phyloP scores from a whole-genome alignment of 2,888 invertebrate species.

The Trimorus sp. region DNA sequence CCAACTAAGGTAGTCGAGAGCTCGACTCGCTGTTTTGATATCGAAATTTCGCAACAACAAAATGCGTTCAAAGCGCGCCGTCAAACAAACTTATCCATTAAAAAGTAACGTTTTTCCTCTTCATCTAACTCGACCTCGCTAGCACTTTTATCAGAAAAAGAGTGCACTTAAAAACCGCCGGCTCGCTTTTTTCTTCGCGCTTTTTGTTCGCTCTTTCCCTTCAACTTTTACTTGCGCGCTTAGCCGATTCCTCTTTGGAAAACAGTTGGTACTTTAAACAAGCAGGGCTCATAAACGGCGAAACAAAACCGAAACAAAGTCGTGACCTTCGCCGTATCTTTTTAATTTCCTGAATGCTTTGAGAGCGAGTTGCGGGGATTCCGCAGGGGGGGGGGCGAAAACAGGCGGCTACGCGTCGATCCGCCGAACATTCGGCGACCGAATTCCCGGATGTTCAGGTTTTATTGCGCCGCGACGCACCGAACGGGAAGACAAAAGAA shows the following conservation, averaged over 20 bases:
- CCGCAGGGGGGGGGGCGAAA: no score
- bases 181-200: neutral
- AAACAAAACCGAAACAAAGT: slow-evolving; percentile 44
- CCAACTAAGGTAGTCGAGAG: no score
- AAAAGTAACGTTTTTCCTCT: slow-evolving; percentile 39
- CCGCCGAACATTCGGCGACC: no score
- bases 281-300: slow-evolving; percentile 44
- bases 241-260: slow-evolving; percentile 42
- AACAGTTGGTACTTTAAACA: slow-evolving; percentile 31
- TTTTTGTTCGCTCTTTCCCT: slow-evolving; percentile 22
- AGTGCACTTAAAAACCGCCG: slow-evolving; percentile 15
- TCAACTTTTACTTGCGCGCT: slow-evolving; percentile 49
- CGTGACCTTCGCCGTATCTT: slow-evolving; percentile 59
- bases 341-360: slow-evolving; percentile 57
- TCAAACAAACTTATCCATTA: slow-evolving; percentile 49
- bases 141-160: slow-evolving; percentile 33
- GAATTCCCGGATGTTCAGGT: slow-evolving; percentile 27
- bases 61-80: neutral
- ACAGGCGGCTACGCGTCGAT: no score
- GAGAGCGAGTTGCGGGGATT: slow-evolving; percentile 3
- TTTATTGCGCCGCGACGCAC: slow-evolving; percentile 26
- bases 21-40: neutral
- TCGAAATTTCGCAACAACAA: slow-evolving; percentile 13
- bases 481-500: slow-evolving; percentile 30
- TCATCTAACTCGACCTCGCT: slow-evolving; percentile 24